phyloP scores from a whole-genome alignment of 2,888 invertebrate genomes.

The Lasioglossum calceatum region DNA sequence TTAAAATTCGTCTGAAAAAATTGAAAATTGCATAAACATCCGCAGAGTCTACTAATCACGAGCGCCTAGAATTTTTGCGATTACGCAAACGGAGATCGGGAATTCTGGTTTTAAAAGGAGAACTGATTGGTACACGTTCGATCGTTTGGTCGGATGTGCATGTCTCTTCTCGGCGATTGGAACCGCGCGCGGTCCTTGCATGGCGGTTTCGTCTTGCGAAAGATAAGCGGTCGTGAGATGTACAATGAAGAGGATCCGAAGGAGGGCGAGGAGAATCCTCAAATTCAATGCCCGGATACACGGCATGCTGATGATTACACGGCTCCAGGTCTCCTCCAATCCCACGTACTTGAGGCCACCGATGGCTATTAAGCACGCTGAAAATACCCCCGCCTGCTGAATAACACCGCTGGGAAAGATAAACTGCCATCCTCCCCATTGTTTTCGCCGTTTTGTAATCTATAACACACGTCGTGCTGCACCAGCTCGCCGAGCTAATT shows the following conservation, averaged over 20 bases:
- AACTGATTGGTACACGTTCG: constrained; percentile 43
- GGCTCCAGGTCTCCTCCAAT: constrained; percentile 52
- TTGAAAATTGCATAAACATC: too few species aligned
- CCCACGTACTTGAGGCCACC: constrained; percentile 55
- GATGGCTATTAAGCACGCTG: constrained; percentile 36
- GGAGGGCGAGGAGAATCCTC: constrained; percentile 62
- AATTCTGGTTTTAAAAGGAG: not conserved
- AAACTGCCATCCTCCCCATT: constrained; percentile 29
- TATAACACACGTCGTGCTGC: constrained; percentile 13
- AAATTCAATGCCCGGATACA: constrained; percentile 81
- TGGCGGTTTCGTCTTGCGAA: constrained; percentile 44
- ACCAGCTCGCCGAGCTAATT: not conserved
- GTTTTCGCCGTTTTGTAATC: constrained; percentile 45
- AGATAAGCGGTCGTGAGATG: constrained; percentile 41
- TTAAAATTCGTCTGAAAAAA: too few species aligned
- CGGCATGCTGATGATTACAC: constrained; percentile 76
- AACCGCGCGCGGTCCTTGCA: constrained; percentile 20
- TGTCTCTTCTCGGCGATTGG: constrained; percentile 33
- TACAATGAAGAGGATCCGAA: constrained; percentile 54
- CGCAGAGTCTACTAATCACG: not conserved
- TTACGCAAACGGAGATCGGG: not conserved
- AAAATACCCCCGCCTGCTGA: constrained; percentile 34
- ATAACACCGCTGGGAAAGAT: constrained; percentile 24
- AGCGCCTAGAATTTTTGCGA: not conserved
- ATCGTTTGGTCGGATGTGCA: constrained; percentile 32